phyloP scores from a whole-genome alignment of 35 echinoderm and acorn worm genomes.

The Lytechinus pictus region DNA sequence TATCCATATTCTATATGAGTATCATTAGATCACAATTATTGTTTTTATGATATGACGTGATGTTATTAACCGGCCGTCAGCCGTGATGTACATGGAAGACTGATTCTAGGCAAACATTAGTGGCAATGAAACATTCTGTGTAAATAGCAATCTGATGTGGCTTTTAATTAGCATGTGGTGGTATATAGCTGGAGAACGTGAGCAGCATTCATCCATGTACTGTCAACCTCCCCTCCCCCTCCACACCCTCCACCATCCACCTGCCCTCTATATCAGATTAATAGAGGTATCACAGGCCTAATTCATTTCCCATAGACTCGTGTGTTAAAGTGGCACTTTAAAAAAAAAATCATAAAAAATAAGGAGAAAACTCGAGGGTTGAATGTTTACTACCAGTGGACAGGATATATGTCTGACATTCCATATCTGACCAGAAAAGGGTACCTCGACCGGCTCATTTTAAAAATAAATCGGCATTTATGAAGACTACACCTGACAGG shows the following conservation, averaged over 20 bases:
- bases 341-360: no score
- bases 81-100: not conserved
- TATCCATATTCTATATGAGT: not conserved
- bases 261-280: no score
- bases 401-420: no score
- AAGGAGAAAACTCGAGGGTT: no score
- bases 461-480: no score
- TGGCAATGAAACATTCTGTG: not conserved
- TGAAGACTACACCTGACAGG: no score
- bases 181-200: not conserved
- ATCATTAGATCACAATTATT: not conserved
- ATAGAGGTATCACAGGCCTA: no score
- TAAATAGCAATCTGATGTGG: not conserved
- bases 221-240: not conserved
- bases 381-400: no score
- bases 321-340: no score
- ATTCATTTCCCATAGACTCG: no score
- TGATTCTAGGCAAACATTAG: not conserved
- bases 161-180: not conserved
- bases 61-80: not conserved
- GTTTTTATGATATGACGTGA: not conserved
- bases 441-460: no score
- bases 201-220: not conserved
- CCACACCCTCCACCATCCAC: not conserved
- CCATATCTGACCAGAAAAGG: no score